A percentile compares a stretch with the other conserved stretches of the same genome.
Conservation (phyloP, 2,113 vertebrate genomes). For the Eleginops maclovinus region DNA sequence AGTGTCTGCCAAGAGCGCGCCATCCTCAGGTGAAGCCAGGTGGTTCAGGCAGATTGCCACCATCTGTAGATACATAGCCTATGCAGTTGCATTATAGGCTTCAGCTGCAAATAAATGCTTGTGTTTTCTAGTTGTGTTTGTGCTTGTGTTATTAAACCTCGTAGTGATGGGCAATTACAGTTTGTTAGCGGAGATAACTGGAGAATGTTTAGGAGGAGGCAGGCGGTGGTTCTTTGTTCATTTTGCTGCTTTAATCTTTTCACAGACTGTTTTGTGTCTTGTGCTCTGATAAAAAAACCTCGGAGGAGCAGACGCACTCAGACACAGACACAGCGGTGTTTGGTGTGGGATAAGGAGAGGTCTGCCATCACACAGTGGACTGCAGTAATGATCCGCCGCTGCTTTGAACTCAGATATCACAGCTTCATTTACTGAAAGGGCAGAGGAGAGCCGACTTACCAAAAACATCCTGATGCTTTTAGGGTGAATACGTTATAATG, state of each 20-base stretch:
- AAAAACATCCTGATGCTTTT: slow-evolving; percentile 16
- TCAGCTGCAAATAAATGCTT: neutral
- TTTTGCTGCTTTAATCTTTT: neutral
- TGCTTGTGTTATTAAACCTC: slow-evolving; percentile 11
- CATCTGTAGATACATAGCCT: slow-evolving; percentile 37
- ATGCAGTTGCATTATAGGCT: neutral
- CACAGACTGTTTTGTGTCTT: slow-evolving; percentile 37
- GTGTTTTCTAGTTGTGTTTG: slow-evolving; percentile 7
- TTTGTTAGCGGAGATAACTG: slow-evolving; percentile 1
- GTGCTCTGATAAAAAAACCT: slow-evolving; percentile 49
- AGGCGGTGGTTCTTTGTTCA: slow-evolving; percentile 2
- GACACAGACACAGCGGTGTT: slow-evolving; percentile 5
- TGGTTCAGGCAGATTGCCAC: slow-evolving; percentile 27
- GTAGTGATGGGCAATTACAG: slow-evolving; percentile 26
- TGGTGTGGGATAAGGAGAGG: slow-evolving; percentile 27
- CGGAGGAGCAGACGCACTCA: slow-evolving; percentile 25
- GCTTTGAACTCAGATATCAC: slow-evolving; percentile 61
- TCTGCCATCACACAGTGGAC: slow-evolving; percentile 49
- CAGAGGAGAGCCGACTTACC: slow-evolving; percentile 25
- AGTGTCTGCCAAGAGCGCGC: slow-evolving; percentile 35
- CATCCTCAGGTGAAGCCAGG: slow-evolving; percentile 56
- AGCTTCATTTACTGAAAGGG: slow-evolving; percentile 34
- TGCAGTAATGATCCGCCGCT: slow-evolving; percentile 50
- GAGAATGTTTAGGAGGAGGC: slow-evolving; percentile 20
- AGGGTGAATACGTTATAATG: slow-evolving; percentile 3